Evolutionary conservation across 2,888 invertebrate genomes (phyloP).

Genomic region (Chymomyza caudatula): DNA sequence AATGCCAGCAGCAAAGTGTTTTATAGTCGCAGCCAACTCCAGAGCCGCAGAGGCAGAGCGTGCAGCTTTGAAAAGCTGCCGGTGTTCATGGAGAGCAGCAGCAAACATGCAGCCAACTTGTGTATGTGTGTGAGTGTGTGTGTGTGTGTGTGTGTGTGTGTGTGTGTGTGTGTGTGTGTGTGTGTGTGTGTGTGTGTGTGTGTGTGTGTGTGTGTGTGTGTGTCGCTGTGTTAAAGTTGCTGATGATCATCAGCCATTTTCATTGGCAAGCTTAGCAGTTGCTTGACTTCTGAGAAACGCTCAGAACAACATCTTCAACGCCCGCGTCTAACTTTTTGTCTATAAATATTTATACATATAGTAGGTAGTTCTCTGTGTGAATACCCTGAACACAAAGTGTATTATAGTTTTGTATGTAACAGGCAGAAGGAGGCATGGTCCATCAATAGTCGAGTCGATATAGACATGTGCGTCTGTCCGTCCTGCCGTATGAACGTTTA

Average conservation of each 20-base stretch:
- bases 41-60: constrained; percentile 26
- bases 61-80: constrained; percentile 39
- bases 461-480: too few relatives aligned
- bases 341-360: constrained; percentile 56
- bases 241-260: background rate
- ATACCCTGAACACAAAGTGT: too few relatives aligned
- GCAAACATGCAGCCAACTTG: constrained; percentile 1
- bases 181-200: too few relatives aligned
- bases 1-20: constrained; percentile 79
- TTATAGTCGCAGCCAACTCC: constrained; percentile 79
- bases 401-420: too few relatives aligned
- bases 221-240: constrained; percentile 6
- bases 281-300: constrained; percentile 14
- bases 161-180: background rate
- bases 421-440: too few relatives aligned
- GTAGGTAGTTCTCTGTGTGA: constrained; percentile 16
- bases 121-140: background rate
- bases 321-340: constrained; percentile 36
- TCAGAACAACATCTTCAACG: constrained; percentile 46
- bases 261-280: constrained; percentile 35
- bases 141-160: background rate
- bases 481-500: too few relatives aligned
- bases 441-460: too few relatives aligned
- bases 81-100: background rate
- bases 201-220: background rate